A percentile compares a stretch with the other conserved stretches of the same genome.
Conservation (phyloP, 2,888 invertebrate genomes). For the Diogma glabrata region DNA sequence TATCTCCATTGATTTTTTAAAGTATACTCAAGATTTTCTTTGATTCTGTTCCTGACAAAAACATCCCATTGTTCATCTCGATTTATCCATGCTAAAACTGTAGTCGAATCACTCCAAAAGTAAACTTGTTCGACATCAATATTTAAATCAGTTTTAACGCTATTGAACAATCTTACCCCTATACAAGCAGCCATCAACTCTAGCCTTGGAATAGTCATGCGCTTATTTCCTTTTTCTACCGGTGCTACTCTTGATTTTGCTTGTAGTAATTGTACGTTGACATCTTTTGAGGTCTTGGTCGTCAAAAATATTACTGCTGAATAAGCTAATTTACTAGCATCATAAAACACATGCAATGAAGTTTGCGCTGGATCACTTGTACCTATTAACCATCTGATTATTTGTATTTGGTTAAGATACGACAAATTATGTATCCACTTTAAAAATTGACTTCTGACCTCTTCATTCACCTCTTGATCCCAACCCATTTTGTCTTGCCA, state of each 20-base stretch:
- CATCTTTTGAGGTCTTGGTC: slow-evolving; percentile 12
- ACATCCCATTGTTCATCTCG: slow-evolving; percentile 16
- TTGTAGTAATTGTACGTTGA: slow-evolving; percentile 19
- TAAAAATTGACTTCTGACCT: neutral
- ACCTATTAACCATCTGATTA: neutral
- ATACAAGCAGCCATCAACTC: slow-evolving; percentile 24
- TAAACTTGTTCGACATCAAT: slow-evolving; percentile 12
- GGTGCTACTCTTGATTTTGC: slow-evolving; percentile 25
- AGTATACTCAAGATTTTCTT: slow-evolving; percentile 5
- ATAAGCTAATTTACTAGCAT: slow-evolving; percentile 8
- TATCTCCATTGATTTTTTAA: neutral
- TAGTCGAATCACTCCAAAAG: slow-evolving; percentile 20
- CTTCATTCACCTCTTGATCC: neutral
- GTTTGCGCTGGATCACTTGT: neutral
- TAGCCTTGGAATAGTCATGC: slow-evolving; percentile 24
- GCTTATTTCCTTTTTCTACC: slow-evolving; percentile 14
- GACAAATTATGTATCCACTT: neutral
- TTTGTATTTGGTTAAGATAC: neutral
- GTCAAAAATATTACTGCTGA: slow-evolving; percentile 17
- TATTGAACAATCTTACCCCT: slow-evolving; percentile 18
- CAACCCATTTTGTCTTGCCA: slow-evolving; percentile 1
- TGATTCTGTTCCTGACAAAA: slow-evolving; percentile 4
- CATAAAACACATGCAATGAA: slow-evolving; percentile 4
- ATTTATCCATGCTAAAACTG: neutral
- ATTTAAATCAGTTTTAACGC: slow-evolving; percentile 15